These are phyloP conservation scores for Coccyzus lansbergi DNA, from an alignment of 2,797 vertebrate genomes.

Conservation along the genomic window DNA sequence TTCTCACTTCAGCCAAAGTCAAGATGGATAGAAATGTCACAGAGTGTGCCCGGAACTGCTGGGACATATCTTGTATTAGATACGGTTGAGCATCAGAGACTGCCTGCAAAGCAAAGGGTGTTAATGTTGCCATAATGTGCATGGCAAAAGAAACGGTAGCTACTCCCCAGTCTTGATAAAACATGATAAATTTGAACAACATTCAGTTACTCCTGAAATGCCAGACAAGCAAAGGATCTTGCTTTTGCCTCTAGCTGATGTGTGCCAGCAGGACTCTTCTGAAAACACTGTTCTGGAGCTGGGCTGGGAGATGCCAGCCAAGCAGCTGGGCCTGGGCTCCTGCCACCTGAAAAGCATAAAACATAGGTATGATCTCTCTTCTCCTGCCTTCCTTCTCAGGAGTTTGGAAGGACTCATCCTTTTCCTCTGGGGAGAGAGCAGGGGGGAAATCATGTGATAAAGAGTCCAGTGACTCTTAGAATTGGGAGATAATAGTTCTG, in stretches of 20 bases:
- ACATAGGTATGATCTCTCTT: not conserved
- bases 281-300: not conserved
- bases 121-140: rapidly evolving
- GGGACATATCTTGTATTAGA: not conserved
- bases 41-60: not conserved
- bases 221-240: not conserved
- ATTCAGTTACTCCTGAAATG: not conserved
- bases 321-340: not conserved
- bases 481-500: rapidly evolving
- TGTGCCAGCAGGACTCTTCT: not conserved
- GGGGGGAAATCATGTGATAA: not conserved
- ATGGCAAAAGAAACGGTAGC: not conserved
- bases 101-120: not conserved
- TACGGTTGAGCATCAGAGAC: not conserved
- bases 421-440: not conserved
- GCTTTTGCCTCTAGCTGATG: not conserved
- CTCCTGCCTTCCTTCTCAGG: not conserved
- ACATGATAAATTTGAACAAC: not conserved
- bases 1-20: not conserved
- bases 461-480: not conserved
- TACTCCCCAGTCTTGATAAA: not conserved
- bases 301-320: rapidly evolving
- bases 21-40: not conserved
- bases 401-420: not conserved
- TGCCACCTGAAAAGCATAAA: not conserved